Conservation (phyloP, 2,888 invertebrate species). For the Ophion obscuratus region DNA sequence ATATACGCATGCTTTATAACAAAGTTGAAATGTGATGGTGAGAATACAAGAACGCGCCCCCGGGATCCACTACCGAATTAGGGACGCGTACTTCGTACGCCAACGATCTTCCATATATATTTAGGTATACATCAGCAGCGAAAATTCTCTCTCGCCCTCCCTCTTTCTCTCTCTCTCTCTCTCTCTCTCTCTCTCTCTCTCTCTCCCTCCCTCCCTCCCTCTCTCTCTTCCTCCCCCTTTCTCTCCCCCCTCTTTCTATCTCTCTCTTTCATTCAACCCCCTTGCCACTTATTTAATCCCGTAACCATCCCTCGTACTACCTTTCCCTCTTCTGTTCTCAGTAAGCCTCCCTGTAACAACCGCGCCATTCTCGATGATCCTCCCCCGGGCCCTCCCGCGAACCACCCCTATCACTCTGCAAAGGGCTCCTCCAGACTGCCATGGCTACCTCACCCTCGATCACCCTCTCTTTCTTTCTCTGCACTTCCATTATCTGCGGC, state of each 20-base stretch:
- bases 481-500: conserved; percentile 60
- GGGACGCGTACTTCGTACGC: conserved; percentile 49
- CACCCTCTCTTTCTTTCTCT: conserved; percentile 20
- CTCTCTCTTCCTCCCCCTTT: neutral
- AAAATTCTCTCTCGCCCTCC: conserved; percentile 21
- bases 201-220: neutral
- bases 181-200: neutral
- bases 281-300: conserved; percentile 68
- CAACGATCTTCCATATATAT: conserved; percentile 9
- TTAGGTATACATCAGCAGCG: conserved; percentile 14
- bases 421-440: conserved; percentile 26
- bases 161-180: neutral
- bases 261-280: conserved; percentile 12
- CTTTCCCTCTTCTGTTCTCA: conserved; percentile 43
- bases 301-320: conserved; percentile 53
- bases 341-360: conserved; percentile 72
- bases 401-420: conserved; percentile 48
- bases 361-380: conserved; percentile 65
- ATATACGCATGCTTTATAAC: conserved; percentile 31
- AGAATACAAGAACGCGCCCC: conserved; percentile 54
- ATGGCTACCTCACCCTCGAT: conserved; percentile 17
- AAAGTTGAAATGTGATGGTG: conserved; percentile 22
- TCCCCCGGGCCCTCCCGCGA: conserved; percentile 15
- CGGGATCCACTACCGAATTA: conserved; percentile 59
- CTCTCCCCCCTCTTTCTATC: neutral